phyloP scores from a whole-genome alignment of 1,140 invertebrate genomes.

The Caenorhabditis remanei region DNA sequence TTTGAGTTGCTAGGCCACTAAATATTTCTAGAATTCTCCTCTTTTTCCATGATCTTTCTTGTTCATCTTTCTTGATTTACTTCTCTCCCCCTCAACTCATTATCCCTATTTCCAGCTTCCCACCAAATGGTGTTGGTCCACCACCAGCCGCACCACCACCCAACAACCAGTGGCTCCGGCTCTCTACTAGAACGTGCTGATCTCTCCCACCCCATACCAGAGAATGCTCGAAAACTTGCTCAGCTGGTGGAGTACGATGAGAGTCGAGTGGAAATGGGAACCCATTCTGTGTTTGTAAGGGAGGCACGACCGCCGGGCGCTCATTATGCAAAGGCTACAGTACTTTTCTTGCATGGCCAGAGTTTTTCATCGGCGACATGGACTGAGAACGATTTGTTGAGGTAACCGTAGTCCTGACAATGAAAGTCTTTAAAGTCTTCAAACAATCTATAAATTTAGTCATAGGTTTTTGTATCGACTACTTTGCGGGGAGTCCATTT shows the following conservation, averaged over 20 bases:
- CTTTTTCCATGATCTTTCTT: too few relatives aligned
- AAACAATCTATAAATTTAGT: slow-evolving; percentile 39
- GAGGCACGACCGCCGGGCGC: slow-evolving; percentile 58
- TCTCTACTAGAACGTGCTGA: slow-evolving; percentile 60
- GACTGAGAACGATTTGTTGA: slow-evolving; percentile 61
- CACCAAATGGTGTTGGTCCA: slow-evolving; percentile 5
- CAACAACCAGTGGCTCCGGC: not conserved
- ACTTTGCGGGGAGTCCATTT: too few relatives aligned
- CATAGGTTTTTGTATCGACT: too few relatives aligned
- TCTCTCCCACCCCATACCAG: slow-evolving; percentile 59
- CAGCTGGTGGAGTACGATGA: slow-evolving; percentile 42
- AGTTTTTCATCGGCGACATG: slow-evolving; percentile 65
- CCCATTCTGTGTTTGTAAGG: slow-evolving; percentile 60
- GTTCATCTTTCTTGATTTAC: too few relatives aligned
- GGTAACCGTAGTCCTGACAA: not conserved
- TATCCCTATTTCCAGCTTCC: not conserved
- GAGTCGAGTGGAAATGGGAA: not conserved
- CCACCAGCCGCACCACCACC: not conserved
- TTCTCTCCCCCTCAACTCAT: not conserved
- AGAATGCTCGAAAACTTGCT: slow-evolving; percentile 53
- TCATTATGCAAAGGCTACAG: slow-evolving; percentile 64
- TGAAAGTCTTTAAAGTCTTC: slow-evolving; percentile 3
- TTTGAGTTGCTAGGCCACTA: too few relatives aligned
- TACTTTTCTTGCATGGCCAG: slow-evolving; percentile 66
- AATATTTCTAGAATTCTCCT: too few relatives aligned